Evolutionary conservation across 2,888 invertebrate species (phyloP), one percentile per base, ranked within the genome.

Genomic region (Rhingia rostrata): DNA sequence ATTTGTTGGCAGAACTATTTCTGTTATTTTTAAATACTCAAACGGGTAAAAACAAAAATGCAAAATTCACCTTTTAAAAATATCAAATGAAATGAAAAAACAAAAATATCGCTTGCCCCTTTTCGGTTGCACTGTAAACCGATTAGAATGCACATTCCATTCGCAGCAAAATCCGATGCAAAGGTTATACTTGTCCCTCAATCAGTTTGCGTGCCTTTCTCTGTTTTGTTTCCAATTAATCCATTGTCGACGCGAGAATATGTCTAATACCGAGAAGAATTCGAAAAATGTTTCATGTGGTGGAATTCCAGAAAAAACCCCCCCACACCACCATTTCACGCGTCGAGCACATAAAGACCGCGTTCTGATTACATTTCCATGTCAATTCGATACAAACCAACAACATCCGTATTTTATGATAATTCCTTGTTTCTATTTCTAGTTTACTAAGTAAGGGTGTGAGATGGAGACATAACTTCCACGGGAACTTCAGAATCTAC

Each of bases 391-490:
- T 2, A 43, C 10, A 70, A 6, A 6, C 33, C 43, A 75, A 70
- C 66, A 58, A 81, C 70, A 82, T 82, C 81, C 81, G 81, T 53
- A 75, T 77, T 77, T 77, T 77, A 70, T 75, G 81, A 75, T 81
- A 75, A 81, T 49, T 49, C 30, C 1, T 4, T 49, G 9, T 49
- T 74, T 73, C 33, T 58, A 58, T 70, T 70, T 70, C 14, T n/a
- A 51, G n/a, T 37, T 49, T 30, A 12, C 4, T 47, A 54, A 54
- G 56, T 78, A 9, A 47, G 22, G 22, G 22, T 22, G 22, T 22
- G 22, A 22, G 22, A 22, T 22, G 22, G 22, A 22, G 22, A 22
- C 22, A 41, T 74, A 54, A 43, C 63, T 37, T 67, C 67, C 12
- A 39, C 7, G 49, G 53, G 73, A 61, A 61, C 51, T 47, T 32